Evolutionary conservation across 2,113 vertebrate species (phyloP).

Genomic region (Pitta sordida): DNA sequence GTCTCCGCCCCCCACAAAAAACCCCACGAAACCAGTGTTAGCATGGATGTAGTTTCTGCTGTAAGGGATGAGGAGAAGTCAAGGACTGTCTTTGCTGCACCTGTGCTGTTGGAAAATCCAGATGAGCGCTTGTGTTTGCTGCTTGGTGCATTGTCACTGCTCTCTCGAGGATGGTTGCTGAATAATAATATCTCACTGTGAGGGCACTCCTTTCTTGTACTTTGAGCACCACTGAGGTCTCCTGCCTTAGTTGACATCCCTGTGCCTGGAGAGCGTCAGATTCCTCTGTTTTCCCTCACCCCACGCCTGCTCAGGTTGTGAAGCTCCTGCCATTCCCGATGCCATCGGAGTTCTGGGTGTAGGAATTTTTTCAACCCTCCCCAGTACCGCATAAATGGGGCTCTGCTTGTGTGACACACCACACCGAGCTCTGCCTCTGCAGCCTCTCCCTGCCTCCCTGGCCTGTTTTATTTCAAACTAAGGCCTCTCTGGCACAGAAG

Average conservation of each 20-base stretch:
- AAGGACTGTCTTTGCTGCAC: not conserved
- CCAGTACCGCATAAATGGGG: not conserved
- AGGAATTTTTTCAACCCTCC: not conserved
- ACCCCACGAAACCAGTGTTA: not conserved
- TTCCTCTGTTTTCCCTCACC: not conserved
- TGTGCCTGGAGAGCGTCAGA: not conserved
- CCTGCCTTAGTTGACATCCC: not conserved
- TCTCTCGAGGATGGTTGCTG: not conserved
- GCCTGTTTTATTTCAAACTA: not conserved
- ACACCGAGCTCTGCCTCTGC: not conserved
- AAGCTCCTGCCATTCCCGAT: accelerated
- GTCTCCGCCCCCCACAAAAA: accelerated
- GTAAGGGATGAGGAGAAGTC: not conserved
- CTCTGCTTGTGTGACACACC: not conserved
- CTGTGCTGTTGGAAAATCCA: not conserved
- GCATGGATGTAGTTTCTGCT: not conserved
- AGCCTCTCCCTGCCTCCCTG: not conserved
- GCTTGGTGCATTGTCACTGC: not conserved
- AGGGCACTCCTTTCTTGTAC: not conserved
- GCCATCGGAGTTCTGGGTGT: not conserved
- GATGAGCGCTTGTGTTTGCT: not conserved
- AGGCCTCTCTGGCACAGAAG: not conserved
- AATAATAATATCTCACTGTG: not conserved
- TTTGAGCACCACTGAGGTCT: not conserved
- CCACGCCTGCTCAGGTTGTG: not conserved